A percentile compares a stretch with the other conserved stretches of the same genome.
Conservation (phyloP, 1,140 invertebrate genomes). For the Telenomus remus region DNA sequence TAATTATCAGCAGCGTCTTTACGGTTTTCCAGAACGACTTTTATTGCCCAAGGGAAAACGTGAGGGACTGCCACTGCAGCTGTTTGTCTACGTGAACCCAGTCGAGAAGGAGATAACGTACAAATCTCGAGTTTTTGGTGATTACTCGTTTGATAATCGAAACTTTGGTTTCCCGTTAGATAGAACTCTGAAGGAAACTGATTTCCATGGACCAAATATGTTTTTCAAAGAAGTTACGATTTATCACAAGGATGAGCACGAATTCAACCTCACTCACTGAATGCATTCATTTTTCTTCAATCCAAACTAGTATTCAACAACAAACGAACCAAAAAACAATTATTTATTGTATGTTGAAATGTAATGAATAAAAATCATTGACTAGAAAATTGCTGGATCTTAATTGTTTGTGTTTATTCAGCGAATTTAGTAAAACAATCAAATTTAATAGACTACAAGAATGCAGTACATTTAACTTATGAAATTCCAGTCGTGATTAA, state of each 20-base stretch:
- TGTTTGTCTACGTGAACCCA: conserved; percentile 81
- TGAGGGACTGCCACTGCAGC: conserved; percentile 79
- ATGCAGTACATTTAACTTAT: no score
- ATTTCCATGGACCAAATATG: conserved; percentile 80
- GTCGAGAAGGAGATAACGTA: conserved; percentile 61
- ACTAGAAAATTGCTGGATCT: no score
- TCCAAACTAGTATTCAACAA: no score
- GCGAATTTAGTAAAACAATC: no score
- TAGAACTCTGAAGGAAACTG: conserved; percentile 76
- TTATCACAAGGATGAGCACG: conserved; percentile 77
- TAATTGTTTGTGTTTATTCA: no score
- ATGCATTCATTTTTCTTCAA: not conserved
- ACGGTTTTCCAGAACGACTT: conserved; percentile 79
- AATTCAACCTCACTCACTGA: conserved; percentile 60
- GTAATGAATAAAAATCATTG: no score
- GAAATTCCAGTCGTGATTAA: no score
- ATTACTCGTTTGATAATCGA: conserved; percentile 62
- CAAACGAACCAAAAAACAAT: no score
- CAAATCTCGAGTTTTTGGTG: conserved; percentile 63
- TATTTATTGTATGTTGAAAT: no score
- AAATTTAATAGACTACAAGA: no score
- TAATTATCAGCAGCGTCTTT: conserved; percentile 60
- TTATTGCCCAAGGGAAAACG: conserved; percentile 81
- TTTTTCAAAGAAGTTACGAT: conserved; percentile 80
- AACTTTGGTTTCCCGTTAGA: conserved; percentile 83